These are phyloP conservation scores for Anguilla anguilla DNA, from an alignment of 2,797 vertebrate genomes.

Conservation along the genomic window DNA sequence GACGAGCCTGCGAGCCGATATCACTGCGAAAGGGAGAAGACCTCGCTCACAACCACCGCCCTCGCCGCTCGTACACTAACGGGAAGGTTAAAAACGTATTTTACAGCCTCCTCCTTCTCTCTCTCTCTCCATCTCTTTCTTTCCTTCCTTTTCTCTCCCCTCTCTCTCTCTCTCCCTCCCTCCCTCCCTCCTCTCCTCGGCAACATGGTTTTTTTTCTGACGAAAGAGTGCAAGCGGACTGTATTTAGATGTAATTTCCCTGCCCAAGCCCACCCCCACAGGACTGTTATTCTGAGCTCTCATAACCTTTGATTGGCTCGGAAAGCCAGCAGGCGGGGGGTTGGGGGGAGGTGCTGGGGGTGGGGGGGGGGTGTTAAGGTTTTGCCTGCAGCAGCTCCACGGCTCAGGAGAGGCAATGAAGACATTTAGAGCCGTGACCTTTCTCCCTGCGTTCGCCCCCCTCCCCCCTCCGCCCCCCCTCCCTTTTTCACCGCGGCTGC, in stretches of 20 bases:
- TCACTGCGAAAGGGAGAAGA: not conserved
- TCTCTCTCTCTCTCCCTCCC: not conserved
- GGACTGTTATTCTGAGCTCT: conserved; percentile 60
- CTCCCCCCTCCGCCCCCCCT: conserved; percentile 3
- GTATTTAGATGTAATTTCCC: conserved; percentile 56
- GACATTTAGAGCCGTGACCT: conserved; percentile 56
- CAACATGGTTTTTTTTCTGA: not conserved
- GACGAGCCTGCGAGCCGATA: not conserved
- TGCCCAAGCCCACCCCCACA: conserved; percentile 43
- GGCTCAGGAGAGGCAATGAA: conserved; percentile 40
- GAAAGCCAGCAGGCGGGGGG: conserved; percentile 48
- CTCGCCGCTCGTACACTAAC: not conserved
- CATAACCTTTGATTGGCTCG: conserved; percentile 69
- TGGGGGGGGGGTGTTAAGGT: conserved; percentile 34
- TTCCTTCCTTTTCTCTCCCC: not conserved
- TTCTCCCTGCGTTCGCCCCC: conserved; percentile 50
- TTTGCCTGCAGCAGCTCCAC: conserved; percentile 40
- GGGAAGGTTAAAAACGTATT: conserved; percentile 18
- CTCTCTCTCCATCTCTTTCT: no score
- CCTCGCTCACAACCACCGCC: not conserved
- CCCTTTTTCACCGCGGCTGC: not conserved
- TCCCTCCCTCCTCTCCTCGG: not conserved
- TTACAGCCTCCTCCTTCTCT: not conserved
- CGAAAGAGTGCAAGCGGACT: conserved; percentile 40
- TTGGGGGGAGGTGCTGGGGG: conserved; percentile 38